Base-by-base conservation (phyloP, 1,140 invertebrate genomes). In the Nasonia giraulti region DNA sequence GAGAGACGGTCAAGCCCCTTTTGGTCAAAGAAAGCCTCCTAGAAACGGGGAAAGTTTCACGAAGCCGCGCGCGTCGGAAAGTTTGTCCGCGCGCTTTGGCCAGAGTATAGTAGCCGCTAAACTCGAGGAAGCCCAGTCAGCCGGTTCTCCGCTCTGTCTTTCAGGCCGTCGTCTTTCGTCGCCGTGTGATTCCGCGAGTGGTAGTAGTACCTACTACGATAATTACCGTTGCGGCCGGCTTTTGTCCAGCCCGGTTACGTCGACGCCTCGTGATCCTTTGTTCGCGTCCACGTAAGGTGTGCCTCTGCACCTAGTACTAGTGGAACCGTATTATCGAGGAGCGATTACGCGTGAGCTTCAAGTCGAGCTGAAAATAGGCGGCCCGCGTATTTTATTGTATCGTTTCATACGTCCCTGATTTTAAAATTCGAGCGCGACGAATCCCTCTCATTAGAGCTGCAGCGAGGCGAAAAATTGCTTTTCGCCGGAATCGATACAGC, bases 121-220 rank as follows among this genome's bases (percentile, higher is more conserved):
- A 92, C 89, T 91, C 88, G 86, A 85, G 87, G 90, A 92, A 92
- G 90, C 90, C 90, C 88, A 91, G 90, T 92, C 91, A 92, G 91
- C 87, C 86, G 78, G 84, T 80, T 71, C 66, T 68, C 78, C 62
- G 33, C 86, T 85, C 55, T n/a, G 55, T 55, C 55, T 62, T 20
- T 20, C 17, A 62, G 71, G 85, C 87, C 84, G 85, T 77, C 82
- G 74, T 83, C 82, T 83, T 83, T 83, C 74, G 71, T 68, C 75
- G 76, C 55, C 78, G 76, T 84, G 83, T 84, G 47, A 79, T 78
- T 66, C 86, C 83, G 87, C 78, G 85, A 77, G 71, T 81, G 5
- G 31, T 17, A 2, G 86, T 87, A 83, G 86, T 87, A 83, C 87
- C 68, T 27, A 47, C n/a, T 85, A 86, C 90, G 88, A 91, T 91